phyloP scores from a whole-genome alignment of 2,113 vertebrate genomes.

The Pandion haliaetus region DNA sequence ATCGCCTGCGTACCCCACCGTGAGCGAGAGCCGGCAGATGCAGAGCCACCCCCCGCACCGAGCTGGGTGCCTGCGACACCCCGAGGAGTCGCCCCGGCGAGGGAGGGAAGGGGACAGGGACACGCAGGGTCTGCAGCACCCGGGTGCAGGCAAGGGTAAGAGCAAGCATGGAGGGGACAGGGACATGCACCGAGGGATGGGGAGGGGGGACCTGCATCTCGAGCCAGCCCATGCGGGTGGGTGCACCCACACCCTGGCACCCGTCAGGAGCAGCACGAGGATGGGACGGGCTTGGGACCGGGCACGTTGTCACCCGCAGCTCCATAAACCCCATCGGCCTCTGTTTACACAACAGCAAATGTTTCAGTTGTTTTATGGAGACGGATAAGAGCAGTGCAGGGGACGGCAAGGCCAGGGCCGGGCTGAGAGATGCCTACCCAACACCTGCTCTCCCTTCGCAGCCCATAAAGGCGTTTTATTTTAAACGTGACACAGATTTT shows the following conservation, averaged over 20 bases:
- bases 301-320: background rate
- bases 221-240: accelerated
- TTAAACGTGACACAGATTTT: background rate
- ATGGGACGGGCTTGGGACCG: background rate
- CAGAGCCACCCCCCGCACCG: accelerated
- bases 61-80: background rate
- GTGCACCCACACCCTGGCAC: accelerated
- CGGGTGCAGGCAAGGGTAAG: no score
- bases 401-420: background rate
- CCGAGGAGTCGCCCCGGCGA: accelerated
- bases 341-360: slow-evolving; percentile 44
- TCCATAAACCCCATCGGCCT: background rate
- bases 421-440: background rate
- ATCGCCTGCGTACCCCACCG: accelerated
- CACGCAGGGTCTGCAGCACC: background rate
- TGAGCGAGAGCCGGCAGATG: background rate
- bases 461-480: slow-evolving; percentile 26
- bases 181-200: background rate
- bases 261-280: background rate
- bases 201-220: background rate
- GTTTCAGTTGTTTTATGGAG: slow-evolving; percentile 60
- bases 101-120: background rate
- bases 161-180: background rate
- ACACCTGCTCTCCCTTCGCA: background rate
- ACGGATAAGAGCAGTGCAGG: background rate